Conservation (phyloP, 2,888 invertebrate species). For the Cryptocheilus praepositus region DNA sequence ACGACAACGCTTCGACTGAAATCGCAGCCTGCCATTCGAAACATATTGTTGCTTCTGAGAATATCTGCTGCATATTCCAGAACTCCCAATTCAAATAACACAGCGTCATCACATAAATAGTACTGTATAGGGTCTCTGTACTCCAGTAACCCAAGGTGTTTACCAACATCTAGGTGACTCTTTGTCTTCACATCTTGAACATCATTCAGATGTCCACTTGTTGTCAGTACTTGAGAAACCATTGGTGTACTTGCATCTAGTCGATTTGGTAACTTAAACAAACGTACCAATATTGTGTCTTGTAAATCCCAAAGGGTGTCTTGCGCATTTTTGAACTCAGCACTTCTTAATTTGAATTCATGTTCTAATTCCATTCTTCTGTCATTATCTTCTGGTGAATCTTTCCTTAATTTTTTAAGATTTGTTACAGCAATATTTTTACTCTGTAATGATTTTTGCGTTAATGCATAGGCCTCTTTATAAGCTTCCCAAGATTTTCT, state of each 20-base stretch:
- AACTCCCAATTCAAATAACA: constrained; percentile 82
- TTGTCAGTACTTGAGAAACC: constrained; percentile 44
- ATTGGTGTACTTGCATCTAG: constrained; percentile 81
- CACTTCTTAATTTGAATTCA: constrained; percentile 77
- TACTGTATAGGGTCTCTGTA: constrained; percentile 79
- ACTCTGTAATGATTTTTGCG: no score
- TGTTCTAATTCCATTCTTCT: constrained; percentile 77
- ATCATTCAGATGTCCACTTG: constrained; percentile 40
- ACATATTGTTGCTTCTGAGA: constrained; percentile 76
- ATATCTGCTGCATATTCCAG: constrained; percentile 73
- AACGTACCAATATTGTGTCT: constrained; percentile 78
- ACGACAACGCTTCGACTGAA: constrained; percentile 85
- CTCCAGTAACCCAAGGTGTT: constrained; percentile 76
- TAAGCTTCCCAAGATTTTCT: constrained; percentile 77
- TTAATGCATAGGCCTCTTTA: constrained; percentile 1
- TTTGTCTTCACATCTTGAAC: constrained; percentile 16
- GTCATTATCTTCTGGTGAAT: constrained; percentile 66
- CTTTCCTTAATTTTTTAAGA: constrained; percentile 24
- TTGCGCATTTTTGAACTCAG: constrained; percentile 81
- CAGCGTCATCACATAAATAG: constrained; percentile 82
- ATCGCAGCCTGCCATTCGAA: constrained; percentile 85
- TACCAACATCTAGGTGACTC: constrained; percentile 78
- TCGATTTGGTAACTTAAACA: constrained; percentile 82
- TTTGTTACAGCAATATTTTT: no score
- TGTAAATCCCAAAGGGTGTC: constrained; percentile 83